phyloP scores from a whole-genome alignment of 2,888 invertebrate genomes.

The Agrochola macilenta region DNA sequence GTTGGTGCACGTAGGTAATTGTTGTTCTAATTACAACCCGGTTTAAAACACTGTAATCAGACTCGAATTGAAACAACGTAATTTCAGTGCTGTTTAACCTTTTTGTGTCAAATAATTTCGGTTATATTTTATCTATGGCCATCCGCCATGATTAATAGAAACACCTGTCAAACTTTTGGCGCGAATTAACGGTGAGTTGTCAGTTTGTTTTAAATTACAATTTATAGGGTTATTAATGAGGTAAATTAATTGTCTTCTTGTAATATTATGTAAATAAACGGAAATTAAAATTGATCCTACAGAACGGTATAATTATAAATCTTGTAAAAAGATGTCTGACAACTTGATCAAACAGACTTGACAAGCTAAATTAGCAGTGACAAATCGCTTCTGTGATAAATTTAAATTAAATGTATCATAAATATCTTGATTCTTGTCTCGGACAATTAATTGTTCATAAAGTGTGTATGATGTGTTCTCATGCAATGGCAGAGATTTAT shows the following conservation, averaged over 20 bases:
- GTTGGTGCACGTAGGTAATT: slow-evolving; percentile 56
- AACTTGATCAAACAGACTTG: slow-evolving; percentile 48
- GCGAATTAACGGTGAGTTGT: slow-evolving; percentile 29
- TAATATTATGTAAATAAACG: slow-evolving; percentile 35
- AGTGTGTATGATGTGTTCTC: slow-evolving; percentile 42
- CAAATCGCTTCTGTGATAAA: slow-evolving; percentile 45
- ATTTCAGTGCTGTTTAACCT: slow-evolving; percentile 7
- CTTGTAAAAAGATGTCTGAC: slow-evolving; percentile 32
- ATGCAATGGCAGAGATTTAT: slow-evolving; percentile 58
- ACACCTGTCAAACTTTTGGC: slow-evolving; percentile 45
- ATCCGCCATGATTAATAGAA: slow-evolving; percentile 31
- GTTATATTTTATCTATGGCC: slow-evolving; percentile 33
- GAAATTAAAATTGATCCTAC: slow-evolving; percentile 30
- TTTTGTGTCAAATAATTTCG: slow-evolving; percentile 5
- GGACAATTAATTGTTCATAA: slow-evolving; percentile 39
- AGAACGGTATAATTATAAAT: slow-evolving; percentile 38
- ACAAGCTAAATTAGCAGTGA: slow-evolving; percentile 50
- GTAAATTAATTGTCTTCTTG: slow-evolving; percentile 21
- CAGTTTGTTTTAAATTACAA: slow-evolving; percentile 19
- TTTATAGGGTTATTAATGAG: slow-evolving; percentile 29
- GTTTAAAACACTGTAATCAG: slow-evolving; percentile 38
- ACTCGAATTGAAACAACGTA: slow-evolving; percentile 25
- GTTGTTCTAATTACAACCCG: slow-evolving; percentile 51
- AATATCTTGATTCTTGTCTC: slow-evolving; percentile 44
- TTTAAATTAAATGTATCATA: slow-evolving; percentile 42